These are phyloP conservation scores for Cecidostiba fungosa DNA, from an alignment of 2,888 invertebrate genomes.

Conservation along the genomic window DNA sequence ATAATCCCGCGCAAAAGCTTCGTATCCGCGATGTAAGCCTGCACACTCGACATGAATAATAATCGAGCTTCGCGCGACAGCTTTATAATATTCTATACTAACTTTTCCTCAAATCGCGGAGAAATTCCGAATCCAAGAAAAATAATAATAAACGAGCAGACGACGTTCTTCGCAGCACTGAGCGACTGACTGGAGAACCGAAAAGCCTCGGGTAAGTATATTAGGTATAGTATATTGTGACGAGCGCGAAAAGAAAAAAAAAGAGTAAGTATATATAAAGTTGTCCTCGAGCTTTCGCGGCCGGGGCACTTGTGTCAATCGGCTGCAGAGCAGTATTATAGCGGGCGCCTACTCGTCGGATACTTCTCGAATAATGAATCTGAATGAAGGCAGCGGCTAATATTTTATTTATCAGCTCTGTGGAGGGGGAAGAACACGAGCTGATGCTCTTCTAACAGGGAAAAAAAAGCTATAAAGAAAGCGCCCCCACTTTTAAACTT, in stretches of 20 bases:
- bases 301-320: slow-evolving; percentile 54
- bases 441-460: neutral
- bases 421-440: slow-evolving; percentile 57
- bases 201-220: too few species aligned
- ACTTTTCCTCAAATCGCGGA: neutral
- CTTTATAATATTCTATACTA: too few species aligned
- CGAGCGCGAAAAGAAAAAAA: neutral
- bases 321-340: neutral
- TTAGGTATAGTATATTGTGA: too few species aligned
- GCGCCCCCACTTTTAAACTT: neutral
- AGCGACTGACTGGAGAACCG: too few species aligned
- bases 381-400: slow-evolving; percentile 73
- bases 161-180: too few species aligned
- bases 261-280: neutral
- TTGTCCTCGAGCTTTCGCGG: neutral
- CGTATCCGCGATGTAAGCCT: neutral
- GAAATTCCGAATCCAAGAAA: neutral
- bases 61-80: neutral
- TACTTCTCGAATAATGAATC: slow-evolving; percentile 72
- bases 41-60: neutral
- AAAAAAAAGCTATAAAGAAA: neutral
- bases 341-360: slow-evolving; percentile 23
- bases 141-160: too few species aligned
- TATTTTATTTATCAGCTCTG: slow-evolving; percentile 76
- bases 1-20: neutral